Conservation (phyloP, 35 echinoderm and acorn worm genomes). For the Diadema setosum region DNA sequence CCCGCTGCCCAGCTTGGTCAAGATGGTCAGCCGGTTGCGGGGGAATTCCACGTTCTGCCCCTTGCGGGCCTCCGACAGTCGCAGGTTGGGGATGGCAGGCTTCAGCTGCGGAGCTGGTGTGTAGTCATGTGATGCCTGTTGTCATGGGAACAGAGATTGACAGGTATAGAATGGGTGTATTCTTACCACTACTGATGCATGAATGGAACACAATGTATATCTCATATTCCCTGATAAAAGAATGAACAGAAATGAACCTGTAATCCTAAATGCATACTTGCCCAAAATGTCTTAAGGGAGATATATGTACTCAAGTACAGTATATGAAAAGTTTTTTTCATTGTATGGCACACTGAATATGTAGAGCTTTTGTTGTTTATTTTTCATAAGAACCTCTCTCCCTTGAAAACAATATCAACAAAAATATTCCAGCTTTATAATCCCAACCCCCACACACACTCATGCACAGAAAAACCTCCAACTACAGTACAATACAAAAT, state of each 20-base stretch:
- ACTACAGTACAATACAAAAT: neutral
- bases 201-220: neutral
- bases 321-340: no score
- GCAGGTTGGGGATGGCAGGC: neutral
- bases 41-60: conserved; percentile 10
- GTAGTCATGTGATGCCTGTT: neutral
- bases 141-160: neutral
- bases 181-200: neutral
- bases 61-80: neutral
- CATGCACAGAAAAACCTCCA: neutral
- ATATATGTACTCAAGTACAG: no score
- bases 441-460: neutral
- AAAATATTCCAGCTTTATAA: neutral
- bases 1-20: conserved; percentile 47
- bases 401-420: no score
- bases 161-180: neutral
- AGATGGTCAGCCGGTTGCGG: conserved; percentile 3
- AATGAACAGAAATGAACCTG: neutral
- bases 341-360: no score
- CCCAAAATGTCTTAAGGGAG: no score
- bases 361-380: no score
- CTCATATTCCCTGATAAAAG: neutral
- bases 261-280: no score
- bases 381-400: no score
- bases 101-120: neutral